These are phyloP conservation scores for Sebastes trivittatus DNA, from an alignment of 2,797 vertebrate genomes.

Conservation along the genomic window DNA sequence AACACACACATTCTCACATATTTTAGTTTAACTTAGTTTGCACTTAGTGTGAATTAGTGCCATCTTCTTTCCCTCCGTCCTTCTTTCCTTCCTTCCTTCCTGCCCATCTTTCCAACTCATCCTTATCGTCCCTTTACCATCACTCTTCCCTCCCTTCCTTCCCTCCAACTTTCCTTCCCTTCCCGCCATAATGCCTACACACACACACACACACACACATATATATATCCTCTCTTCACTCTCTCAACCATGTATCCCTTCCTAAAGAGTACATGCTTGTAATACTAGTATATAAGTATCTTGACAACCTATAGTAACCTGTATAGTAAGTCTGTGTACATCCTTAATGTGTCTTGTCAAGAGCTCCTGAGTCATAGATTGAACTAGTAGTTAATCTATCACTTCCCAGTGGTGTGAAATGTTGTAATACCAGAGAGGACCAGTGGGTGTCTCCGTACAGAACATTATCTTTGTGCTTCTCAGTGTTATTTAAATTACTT, in stretches of 20 bases:
- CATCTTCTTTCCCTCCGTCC: conserved; percentile 7
- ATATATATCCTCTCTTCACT: neutral
- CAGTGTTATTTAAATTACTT: conserved; percentile 19
- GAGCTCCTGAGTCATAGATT: conserved; percentile 52
- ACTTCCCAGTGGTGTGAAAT: conserved; percentile 19
- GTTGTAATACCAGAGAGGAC: conserved; percentile 41
- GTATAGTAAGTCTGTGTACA: conserved; percentile 6
- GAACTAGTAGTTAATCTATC: conserved; percentile 44
- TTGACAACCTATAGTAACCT: neutral
- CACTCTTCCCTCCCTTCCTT: neutral
- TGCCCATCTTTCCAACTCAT: conserved; percentile 1
- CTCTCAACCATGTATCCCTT: neutral
- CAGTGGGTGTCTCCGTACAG: conserved; percentile 54
- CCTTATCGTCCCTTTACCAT: neutral
- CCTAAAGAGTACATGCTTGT: neutral
- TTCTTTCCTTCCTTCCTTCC: neutral
- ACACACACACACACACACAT: neutral
- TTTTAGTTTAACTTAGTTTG: neutral
- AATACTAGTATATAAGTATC: neutral
- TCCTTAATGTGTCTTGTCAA: conserved; percentile 3
- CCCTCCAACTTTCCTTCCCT: conserved; percentile 1
- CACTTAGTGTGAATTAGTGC: neutral
- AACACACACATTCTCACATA: neutral
- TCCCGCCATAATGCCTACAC: neutral
- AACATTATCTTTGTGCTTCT: conserved; percentile 28